phyloP scores from a whole-genome alignment of 2,888 invertebrate species.

The Lamproptera curius region DNA sequence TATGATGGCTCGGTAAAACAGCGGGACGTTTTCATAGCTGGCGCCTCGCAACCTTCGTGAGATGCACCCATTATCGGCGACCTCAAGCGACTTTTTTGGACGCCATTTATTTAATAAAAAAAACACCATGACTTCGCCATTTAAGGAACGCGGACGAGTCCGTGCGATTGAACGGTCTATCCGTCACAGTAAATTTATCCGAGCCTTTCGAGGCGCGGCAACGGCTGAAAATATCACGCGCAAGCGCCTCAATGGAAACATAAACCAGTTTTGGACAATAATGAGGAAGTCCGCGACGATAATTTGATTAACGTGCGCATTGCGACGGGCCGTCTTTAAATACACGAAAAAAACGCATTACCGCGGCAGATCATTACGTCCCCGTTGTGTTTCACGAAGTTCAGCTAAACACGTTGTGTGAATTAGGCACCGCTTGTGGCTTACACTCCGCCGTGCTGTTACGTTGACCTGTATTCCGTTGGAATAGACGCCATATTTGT shows the following conservation, averaged over 20 bases:
- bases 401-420: conserved; percentile 72
- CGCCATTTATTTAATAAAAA: conserved; percentile 45
- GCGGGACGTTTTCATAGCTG: conserved; percentile 62
- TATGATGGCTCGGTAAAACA: conserved; percentile 51
- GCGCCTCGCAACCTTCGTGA: conserved; percentile 67
- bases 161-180: conserved; percentile 58
- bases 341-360: conserved; percentile 70
- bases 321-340: conserved; percentile 58
- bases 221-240: conserved; percentile 3
- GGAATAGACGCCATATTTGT: conserved; percentile 49
- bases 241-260: conserved; percentile 21
- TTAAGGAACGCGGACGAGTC: conserved; percentile 52
- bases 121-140: conserved; percentile 57
- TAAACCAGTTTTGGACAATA: conserved; percentile 63
- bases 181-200: conserved; percentile 36
- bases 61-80: conserved; percentile 61
- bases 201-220: conserved; percentile 18
- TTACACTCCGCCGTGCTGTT: conserved; percentile 28
- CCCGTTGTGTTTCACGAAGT: conserved; percentile 70
- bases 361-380: conserved; percentile 65
- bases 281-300: conserved; percentile 64
- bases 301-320: conserved; percentile 66
- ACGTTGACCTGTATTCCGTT: conserved; percentile 34
- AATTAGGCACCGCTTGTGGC: conserved; percentile 58
- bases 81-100: conserved; percentile 60